These are phyloP conservation scores for rabbit (Oryctolagus cuniculus) DNA, from an alignment of 2,113 vertebrate species.

Conservation along the genomic window DNA sequence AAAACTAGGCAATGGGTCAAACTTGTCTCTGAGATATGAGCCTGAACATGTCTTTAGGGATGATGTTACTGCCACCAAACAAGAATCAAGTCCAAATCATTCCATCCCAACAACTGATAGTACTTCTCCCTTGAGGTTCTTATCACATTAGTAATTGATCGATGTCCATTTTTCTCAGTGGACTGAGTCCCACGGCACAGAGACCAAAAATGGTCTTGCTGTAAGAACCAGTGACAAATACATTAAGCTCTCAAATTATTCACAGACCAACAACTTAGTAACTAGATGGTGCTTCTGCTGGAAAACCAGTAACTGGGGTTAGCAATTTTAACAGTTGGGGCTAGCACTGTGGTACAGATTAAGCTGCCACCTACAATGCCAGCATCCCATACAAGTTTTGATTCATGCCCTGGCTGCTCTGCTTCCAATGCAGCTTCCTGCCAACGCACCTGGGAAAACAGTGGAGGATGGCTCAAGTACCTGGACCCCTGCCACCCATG, in stretches of 20 bases:
- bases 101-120: background rate
- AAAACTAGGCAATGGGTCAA: background rate
- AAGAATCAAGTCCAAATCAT: background rate
- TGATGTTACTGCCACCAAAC: background rate
- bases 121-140: background rate
- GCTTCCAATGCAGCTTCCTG: no score
- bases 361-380: no score
- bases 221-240: background rate
- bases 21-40: background rate
- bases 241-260: background rate
- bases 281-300: background rate
- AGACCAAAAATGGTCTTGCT: background rate
- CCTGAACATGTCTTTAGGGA: constrained; percentile 30
- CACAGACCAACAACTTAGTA: background rate
- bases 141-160: background rate
- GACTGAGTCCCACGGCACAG: background rate
- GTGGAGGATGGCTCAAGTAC: no score
- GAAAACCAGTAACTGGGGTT: background rate
- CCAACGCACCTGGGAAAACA: no score
- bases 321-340: background rate
- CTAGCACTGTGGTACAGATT: no score
- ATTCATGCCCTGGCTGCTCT: no score
- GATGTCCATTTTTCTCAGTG: background rate
- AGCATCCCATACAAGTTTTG: no score
- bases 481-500: no score